Evolutionary conservation across 2,888 invertebrate species (phyloP).

Genomic region (Epistrophe grossulariae): DNA sequence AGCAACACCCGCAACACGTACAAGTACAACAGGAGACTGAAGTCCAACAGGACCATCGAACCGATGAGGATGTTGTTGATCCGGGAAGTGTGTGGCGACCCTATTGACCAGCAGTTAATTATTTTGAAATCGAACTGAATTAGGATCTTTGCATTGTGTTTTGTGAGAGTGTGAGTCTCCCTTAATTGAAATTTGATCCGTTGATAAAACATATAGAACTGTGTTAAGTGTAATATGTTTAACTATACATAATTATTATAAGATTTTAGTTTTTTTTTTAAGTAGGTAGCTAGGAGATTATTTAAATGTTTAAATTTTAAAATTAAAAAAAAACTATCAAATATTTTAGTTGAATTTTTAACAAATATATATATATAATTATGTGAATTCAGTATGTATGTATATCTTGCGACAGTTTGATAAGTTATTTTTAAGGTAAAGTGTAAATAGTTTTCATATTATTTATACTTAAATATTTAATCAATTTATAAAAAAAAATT

Average conservation of each 20-base stretch:
- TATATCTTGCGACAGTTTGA: constrained; percentile 25
- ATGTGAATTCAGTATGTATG: constrained; percentile 23
- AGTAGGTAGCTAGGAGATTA: constrained; percentile 67
- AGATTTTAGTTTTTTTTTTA: constrained; percentile 30
- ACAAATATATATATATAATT: constrained; percentile 1
- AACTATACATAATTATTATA: background rate
- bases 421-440: constrained; percentile 49
- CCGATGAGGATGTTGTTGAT: constrained; percentile 83
- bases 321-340: constrained; percentile 27
- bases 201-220: background rate
- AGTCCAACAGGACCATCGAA: constrained; percentile 74
- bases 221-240: constrained; percentile 56
- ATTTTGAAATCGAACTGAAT: constrained; percentile 81
- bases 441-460: constrained; percentile 66
- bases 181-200: background rate
- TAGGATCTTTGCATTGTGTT: constrained; percentile 46
- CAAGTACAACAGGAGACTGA: constrained; percentile 76
- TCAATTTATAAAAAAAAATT: constrained; percentile 29
- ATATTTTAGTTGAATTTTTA: constrained; percentile 56
- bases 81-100: constrained; percentile 90
- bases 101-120: constrained; percentile 85
- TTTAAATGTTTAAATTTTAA: constrained; percentile 42
- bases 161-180: constrained; percentile 15
- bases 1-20: constrained; percentile 82
- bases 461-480: constrained; percentile 61